Evolutionary conservation across 2,888 invertebrate genomes (phyloP).

Genomic region (Drosophila mimetica): DNA sequence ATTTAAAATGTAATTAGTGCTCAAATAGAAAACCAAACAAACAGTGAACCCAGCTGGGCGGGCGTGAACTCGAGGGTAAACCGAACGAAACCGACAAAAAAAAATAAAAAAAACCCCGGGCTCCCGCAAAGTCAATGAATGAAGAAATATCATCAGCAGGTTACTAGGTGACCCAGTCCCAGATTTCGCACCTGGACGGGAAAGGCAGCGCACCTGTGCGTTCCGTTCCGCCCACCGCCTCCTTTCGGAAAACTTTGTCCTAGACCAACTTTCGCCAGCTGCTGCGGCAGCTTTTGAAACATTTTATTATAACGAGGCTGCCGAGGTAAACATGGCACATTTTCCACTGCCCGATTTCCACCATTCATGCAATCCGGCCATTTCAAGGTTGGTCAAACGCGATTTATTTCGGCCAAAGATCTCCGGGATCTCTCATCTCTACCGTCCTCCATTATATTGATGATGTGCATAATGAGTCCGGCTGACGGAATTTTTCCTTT

Average conservation of each 20-base stretch:
- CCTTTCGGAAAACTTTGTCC: constrained; percentile 69
- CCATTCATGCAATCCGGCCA: constrained; percentile 31
- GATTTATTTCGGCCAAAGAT: constrained; percentile 31
- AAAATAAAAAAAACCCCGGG: constrained; percentile 2
- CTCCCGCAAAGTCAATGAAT: constrained; percentile 72
- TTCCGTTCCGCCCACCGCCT: constrained; percentile 15
- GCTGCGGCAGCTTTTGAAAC: constrained; percentile 55
- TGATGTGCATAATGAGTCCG: constrained; percentile 47
- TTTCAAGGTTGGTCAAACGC: constrained; percentile 52
- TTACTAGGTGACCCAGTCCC: constrained; percentile 82
- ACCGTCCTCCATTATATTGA: constrained; percentile 40
- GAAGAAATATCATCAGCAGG: constrained; percentile 63
- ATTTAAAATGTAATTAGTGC: constrained; percentile 82
- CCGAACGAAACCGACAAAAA: background rate
- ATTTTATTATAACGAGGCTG: constrained; percentile 53
- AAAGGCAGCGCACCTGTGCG: constrained; percentile 10
- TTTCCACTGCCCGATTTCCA: constrained; percentile 23
- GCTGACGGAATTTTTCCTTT: constrained; percentile 3
- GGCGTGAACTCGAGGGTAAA: constrained; percentile 9
- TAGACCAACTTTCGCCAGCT: constrained; percentile 75
- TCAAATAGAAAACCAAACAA: constrained; percentile 80
- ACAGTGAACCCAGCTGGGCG: constrained; percentile 36
- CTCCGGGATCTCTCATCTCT: background rate
- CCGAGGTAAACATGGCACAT: constrained; percentile 55
- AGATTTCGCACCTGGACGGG: constrained; percentile 43